Base-by-base conservation (phyloP, 1,140 invertebrate species). In the Dreissena polymorpha region DNA sequence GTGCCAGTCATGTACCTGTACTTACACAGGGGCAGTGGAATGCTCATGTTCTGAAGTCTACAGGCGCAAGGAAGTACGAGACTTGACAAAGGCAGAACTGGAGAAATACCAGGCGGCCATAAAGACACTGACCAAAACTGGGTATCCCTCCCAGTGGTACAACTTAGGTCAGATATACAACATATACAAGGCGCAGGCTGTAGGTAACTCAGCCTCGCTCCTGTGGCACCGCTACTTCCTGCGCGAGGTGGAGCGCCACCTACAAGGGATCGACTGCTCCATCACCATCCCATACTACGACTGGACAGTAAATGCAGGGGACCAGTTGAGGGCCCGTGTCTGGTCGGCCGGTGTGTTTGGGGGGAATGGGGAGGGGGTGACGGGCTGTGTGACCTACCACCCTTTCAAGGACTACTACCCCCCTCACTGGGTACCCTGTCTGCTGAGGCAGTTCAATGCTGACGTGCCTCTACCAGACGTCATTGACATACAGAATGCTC, bases 221-320 rank as follows among this genome's bases (percentile, higher is more conserved):
- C 88, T 89, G 0, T 91, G 90, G 90, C 83, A 88, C 39, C 74
- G 90, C 16, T 85, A 87, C 25, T 90, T 89, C 71, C 73, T 90
- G 68, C 65, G 85, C 12, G 64, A 84, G 50, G 85, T 91, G 53
- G 90, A 91, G 67, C 82, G 80, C 23, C 64, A 27, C 1, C 64
- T 91, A 51, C 89, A 90, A 74, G 84, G 73, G 12, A 70, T 86
- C 49, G 86, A 89, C 70, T 91, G 90, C 72, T 65, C 75, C 10
- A 75, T 91, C 8, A 77, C 86, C 25, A 89, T 91, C 39, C 90
- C 89, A 0, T 91, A 90, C 74, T 91, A 88, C 84, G 90, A 91
- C 68, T 91, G 90, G 90, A 90, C 90, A 76, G 50, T 89, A 14
- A 89, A 91, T 84, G 86, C 84, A 10, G 90, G 89, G 8, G 80